Conservation (phyloP, 2,888 invertebrate genomes). For the Cheilosia variabilis region DNA sequence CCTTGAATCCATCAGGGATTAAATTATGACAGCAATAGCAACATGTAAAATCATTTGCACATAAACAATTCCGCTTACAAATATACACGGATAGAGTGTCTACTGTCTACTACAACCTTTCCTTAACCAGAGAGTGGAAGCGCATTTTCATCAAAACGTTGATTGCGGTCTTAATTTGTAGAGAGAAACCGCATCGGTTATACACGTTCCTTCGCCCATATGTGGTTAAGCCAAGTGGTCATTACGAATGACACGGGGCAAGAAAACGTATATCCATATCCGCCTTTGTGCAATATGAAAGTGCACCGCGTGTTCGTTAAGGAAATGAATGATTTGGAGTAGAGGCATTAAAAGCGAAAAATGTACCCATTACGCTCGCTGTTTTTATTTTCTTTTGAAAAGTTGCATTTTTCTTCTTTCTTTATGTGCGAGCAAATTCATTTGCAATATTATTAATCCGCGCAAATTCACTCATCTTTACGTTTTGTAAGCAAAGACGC, state of each 20-base stretch:
- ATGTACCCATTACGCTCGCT: constrained; percentile 3
- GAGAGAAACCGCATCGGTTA: constrained; percentile 38
- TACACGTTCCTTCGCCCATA: constrained; percentile 45
- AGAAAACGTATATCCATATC: constrained; percentile 50
- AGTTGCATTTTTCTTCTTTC: too few species aligned
- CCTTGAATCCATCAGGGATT: too few species aligned
- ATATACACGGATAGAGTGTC: too few species aligned
- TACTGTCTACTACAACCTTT: too few species aligned
- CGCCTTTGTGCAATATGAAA: constrained; percentile 68
- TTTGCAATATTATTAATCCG: too few species aligned
- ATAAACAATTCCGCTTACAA: too few species aligned
- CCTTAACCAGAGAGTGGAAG: constrained; percentile 19
- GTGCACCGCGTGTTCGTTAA: constrained; percentile 48
- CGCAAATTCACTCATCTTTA: too few species aligned
- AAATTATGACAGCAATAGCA: too few species aligned
- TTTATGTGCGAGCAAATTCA: too few species aligned
- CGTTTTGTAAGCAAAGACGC: too few species aligned
- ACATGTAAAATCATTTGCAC: too few species aligned
- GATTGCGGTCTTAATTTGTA: constrained; percentile 57
- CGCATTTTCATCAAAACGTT: constrained; percentile 47
- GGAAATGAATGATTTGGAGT: constrained; percentile 13
- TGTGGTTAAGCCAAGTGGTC: constrained; percentile 56
- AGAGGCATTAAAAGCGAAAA: neutral
- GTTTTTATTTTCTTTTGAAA: constrained; percentile 3
- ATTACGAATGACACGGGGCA: constrained; percentile 65